Evolutionary conservation across 2,797 vertebrate species (phyloP).

Genomic region (Pitangus sulphuratus): DNA sequence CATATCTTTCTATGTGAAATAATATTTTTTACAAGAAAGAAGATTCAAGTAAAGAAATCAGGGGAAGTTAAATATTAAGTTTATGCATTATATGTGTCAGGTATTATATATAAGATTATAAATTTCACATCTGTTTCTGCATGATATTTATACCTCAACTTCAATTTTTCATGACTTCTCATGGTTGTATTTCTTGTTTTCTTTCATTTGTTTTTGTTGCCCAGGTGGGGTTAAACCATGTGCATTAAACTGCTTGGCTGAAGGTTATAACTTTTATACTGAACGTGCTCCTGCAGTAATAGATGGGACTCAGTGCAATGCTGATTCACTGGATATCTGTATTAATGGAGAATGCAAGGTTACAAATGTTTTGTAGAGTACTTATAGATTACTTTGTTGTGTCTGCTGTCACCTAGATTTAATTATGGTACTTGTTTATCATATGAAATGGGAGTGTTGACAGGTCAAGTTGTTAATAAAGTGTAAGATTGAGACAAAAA

Average conservation of each 20-base stretch:
- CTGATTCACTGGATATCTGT: slow-evolving; percentile 96
- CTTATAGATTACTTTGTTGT: not conserved
- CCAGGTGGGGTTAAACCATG: slow-evolving; percentile 97
- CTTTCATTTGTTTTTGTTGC: slow-evolving; percentile 43
- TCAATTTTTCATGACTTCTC: not conserved
- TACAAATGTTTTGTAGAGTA: slow-evolving; percentile 39
- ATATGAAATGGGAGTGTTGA: not conserved
- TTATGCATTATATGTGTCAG: not conserved
- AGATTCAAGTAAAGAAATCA: not conserved
- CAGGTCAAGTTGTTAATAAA: not conserved
- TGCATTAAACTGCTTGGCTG: slow-evolving; percentile 96
- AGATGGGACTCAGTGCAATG: slow-evolving; percentile 95
- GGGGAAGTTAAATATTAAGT: not conserved
- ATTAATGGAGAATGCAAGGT: slow-evolving; percentile 99
- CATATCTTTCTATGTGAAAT: not conserved
- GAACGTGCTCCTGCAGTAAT: slow-evolving; percentile 96
- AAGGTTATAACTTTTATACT: slow-evolving; percentile 99
- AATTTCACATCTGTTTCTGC: not conserved
- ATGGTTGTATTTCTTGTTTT: not conserved
- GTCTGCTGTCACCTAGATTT: not conserved
- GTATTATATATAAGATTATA: not conserved
- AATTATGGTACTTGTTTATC: not conserved
- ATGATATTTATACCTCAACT: not conserved
- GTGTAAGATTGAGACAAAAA: not conserved
- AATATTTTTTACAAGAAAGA: not conserved